Evolutionary conservation across 2,113 vertebrate species (phyloP).

Genomic region (Melanerpes aurifrons): DNA sequence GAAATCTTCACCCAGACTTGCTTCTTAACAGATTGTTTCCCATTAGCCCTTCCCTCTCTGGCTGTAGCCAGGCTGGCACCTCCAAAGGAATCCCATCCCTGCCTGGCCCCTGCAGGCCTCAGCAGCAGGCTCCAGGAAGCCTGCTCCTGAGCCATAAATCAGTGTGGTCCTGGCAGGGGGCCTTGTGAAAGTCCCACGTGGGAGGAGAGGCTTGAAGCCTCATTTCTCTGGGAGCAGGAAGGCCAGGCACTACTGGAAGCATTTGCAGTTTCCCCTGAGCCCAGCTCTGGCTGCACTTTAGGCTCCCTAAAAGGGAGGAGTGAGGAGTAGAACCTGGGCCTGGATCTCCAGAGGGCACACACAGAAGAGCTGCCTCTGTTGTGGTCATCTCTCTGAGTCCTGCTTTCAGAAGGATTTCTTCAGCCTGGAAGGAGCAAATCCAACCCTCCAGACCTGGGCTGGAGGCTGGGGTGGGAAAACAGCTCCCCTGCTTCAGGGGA

Average conservation of each 20-base stretch:
- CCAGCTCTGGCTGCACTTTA: background rate
- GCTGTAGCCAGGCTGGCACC: background rate
- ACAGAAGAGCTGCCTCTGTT: background rate
- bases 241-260: background rate
- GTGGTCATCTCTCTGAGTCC: background rate
- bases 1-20: no score
- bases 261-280: background rate
- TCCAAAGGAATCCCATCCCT: background rate
- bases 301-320: background rate
- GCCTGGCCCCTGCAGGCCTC: rapidly evolving
- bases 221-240: background rate
- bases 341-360: background rate
- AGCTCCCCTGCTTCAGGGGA: background rate
- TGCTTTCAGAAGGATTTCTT: background rate
- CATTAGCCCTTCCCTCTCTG: background rate
- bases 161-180: background rate
- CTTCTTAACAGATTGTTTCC: background rate
- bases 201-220: background rate
- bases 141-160: background rate
- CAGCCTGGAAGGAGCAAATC: background rate
- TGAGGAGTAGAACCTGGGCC: background rate
- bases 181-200: background rate
- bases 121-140: background rate
- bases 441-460: background rate
- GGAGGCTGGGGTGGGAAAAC: background rate